Evolutionary conservation across 2,113 vertebrate genomes (phyloP).

Genomic region (Geothlypis trichas): DNA sequence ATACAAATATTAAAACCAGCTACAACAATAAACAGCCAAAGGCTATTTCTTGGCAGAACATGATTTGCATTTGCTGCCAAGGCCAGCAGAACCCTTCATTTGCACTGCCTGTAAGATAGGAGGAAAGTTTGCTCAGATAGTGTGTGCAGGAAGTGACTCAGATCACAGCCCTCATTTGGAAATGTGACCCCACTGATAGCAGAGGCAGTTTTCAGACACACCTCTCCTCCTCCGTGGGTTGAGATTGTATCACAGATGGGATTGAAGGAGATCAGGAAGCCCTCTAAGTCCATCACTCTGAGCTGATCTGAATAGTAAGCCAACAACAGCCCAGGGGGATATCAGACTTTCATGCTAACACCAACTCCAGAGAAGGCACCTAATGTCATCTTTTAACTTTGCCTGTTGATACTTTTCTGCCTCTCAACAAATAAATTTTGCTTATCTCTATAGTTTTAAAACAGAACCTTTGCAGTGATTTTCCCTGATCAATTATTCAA

Average conservation of each 20-base stretch:
- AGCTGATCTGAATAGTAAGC: not conserved
- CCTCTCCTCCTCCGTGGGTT: not conserved
- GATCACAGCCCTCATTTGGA: rapidly evolving
- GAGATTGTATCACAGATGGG: not conserved
- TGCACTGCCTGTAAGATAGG: not conserved
- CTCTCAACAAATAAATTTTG: not conserved
- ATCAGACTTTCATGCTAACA: not conserved
- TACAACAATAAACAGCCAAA: not conserved
- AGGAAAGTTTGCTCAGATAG: not conserved
- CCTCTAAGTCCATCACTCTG: not conserved
- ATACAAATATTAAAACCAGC: not conserved
- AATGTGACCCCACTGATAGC: not conserved
- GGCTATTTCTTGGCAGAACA: not conserved
- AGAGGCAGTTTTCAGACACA: not conserved
- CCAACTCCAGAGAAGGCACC: not conserved
- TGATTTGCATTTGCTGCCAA: not conserved
- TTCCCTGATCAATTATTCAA: not conserved
- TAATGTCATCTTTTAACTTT: not conserved
- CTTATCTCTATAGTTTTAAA: not conserved
- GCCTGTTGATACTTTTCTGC: not conserved
- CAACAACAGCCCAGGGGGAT: no score
- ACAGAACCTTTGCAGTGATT: not conserved
- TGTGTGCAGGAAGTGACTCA: not conserved
- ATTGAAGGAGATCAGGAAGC: not conserved
- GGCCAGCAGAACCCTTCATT: not conserved